These are phyloP conservation scores for Notechis scutatus DNA, from an alignment of 2,113 vertebrate species.

Conservation along the genomic window DNA sequence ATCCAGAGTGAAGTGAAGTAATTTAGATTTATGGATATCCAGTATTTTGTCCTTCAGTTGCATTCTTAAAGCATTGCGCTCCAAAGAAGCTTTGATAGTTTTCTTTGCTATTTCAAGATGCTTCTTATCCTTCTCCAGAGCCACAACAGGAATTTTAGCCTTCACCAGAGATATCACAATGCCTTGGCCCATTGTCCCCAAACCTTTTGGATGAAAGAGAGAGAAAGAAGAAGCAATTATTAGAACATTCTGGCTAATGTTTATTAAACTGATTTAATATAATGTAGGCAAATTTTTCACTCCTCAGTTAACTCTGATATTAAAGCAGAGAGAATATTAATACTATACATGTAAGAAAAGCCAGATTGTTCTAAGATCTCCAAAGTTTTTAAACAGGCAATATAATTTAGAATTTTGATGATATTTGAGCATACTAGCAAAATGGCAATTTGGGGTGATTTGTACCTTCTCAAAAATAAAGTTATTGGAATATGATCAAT, in stretches of 20 bases:
- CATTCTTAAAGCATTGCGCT: constrained; percentile 73
- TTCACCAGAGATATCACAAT: constrained; percentile 80
- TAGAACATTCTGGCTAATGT: constrained; percentile 22
- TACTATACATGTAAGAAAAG: constrained; percentile 6
- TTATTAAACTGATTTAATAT: constrained; percentile 6
- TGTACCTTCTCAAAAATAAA: background rate
- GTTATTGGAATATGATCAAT: background rate
- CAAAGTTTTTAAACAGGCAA: background rate
- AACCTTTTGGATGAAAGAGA: constrained; percentile 70
- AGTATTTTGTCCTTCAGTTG: constrained; percentile 40
- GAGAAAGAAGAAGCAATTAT: constrained; percentile 15
- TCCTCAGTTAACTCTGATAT: constrained; percentile 17
- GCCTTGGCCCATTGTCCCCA: constrained; percentile 92
- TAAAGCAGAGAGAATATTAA: background rate
- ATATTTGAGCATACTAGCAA: background rate
- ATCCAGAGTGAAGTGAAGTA: constrained; percentile 71
- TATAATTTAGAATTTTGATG: background rate
- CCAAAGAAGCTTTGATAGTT: constrained; percentile 70
- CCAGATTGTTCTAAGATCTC: background rate
- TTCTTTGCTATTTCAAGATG: constrained; percentile 72
- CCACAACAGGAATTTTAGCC: constrained; percentile 81
- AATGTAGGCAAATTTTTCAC: constrained; percentile 4
- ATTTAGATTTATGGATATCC: constrained; percentile 42
- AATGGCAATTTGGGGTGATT: background rate
- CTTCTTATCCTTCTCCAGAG: constrained; percentile 79